Evolutionary conservation across 2,888 invertebrate genomes (phyloP).

Genomic region (Ichneumoninae sp.): DNA sequence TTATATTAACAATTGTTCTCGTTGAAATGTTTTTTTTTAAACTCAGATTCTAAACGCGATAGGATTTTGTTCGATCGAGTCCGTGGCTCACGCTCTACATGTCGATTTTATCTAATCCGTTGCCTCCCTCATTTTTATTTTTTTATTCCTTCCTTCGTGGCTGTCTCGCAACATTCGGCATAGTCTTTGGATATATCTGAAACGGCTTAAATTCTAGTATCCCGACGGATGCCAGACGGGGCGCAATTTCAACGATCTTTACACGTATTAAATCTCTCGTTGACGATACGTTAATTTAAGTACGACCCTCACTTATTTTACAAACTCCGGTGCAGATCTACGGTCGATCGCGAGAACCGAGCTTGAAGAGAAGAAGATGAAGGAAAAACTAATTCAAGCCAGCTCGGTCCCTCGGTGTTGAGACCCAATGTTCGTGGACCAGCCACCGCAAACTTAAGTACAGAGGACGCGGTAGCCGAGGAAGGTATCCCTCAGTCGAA

Average conservation of each 20-base stretch:
- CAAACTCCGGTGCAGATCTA: conserved; percentile 58
- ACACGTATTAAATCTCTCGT: conserved; percentile 38
- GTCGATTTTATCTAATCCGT: conserved; percentile 26
- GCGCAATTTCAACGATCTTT: conserved; percentile 46
- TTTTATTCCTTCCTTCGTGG: conserved; percentile 26
- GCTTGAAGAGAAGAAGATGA: background rate
- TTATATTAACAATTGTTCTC: conserved; percentile 54
- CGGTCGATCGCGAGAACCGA: conserved; percentile 36
- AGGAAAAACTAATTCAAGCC: conserved; percentile 10
- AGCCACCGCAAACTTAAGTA: conserved; percentile 69
- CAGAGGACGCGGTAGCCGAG: conserved; percentile 41
- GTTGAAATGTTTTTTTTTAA: background rate
- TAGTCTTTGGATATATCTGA: conserved; percentile 73
- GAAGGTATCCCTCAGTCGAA: conserved; percentile 7
- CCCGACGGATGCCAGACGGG: conserved; percentile 59
- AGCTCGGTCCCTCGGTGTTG: conserved; percentile 31
- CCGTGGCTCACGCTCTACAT: conserved; percentile 30
- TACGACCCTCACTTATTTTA: conserved; percentile 30
- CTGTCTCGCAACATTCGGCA: conserved; percentile 66
- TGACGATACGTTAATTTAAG: conserved; percentile 9
- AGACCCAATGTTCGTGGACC: conserved; percentile 64
- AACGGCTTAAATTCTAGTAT: conserved; percentile 69
- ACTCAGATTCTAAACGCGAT: background rate
- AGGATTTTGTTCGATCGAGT: conserved; percentile 45
- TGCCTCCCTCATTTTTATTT: conserved; percentile 14